Evolutionary conservation across 1,140 invertebrate genomes (phyloP).

Genomic region (Psix sp.): DNA sequence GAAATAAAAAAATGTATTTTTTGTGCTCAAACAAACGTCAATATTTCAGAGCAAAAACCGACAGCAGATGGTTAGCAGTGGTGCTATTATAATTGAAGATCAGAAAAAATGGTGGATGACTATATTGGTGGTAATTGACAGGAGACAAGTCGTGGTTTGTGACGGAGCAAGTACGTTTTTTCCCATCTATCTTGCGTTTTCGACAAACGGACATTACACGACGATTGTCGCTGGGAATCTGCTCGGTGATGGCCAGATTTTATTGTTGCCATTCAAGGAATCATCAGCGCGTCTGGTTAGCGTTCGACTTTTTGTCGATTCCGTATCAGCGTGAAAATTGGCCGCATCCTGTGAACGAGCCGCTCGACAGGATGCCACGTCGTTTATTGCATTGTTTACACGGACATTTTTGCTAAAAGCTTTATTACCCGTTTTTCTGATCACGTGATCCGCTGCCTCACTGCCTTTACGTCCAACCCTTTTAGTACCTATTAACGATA

Average conservation of each 20-base stretch:
- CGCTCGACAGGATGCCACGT: conserved; percentile 37
- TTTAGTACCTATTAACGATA: no score
- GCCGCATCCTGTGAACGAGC: conserved; percentile 56
- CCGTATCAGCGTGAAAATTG: conserved; percentile 61
- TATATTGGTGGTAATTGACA: conserved; percentile 44
- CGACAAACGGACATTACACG: conserved; percentile 44
- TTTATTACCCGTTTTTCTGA: conserved; percentile 27
- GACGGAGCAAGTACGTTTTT: conserved; percentile 19
- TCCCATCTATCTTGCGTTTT: conserved; percentile 52
- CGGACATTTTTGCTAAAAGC: conserved; percentile 32
- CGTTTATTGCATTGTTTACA: conserved; percentile 51
- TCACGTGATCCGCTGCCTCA: background rate
- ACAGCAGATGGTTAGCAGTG: conserved; percentile 22
- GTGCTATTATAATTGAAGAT: conserved; percentile 13
- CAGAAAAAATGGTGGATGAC: conserved; percentile 23
- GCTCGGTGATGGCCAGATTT: conserved; percentile 47
- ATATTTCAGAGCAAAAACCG: no score
- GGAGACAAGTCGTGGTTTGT: conserved; percentile 35
- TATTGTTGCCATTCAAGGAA: conserved; percentile 61
- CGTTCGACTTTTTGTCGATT: conserved; percentile 53
- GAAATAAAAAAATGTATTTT: no score
- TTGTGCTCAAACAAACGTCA: no score
- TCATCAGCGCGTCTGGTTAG: conserved; percentile 52
- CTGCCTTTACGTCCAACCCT: no score
- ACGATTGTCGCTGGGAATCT: conserved; percentile 43